Evolutionary conservation across 2,797 vertebrate species (phyloP).

Genomic region (Labroides dimidiatus): DNA sequence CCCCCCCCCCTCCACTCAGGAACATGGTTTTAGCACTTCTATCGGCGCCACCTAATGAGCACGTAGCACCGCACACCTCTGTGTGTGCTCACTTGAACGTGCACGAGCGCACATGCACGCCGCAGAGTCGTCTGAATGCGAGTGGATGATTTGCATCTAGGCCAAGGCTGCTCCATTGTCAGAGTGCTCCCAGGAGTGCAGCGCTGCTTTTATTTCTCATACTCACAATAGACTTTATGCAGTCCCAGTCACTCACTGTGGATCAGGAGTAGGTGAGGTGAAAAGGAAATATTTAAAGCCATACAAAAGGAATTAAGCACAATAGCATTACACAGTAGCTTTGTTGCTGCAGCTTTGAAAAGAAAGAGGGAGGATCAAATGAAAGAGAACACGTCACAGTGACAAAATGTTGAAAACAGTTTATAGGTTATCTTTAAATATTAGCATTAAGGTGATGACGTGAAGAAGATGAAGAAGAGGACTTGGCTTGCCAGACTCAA

Average conservation of each 20-base stretch:
- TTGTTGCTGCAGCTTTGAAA: slow-evolving; percentile 42
- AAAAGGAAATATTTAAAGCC: slow-evolving; percentile 57
- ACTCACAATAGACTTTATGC: slow-evolving; percentile 69
- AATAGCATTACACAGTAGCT: slow-evolving; percentile 53
- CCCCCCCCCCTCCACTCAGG: slow-evolving; percentile 36
- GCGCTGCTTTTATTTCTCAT: slow-evolving; percentile 71
- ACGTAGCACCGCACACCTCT: slow-evolving; percentile 37
- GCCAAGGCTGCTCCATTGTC: slow-evolving; percentile 81
- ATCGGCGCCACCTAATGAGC: slow-evolving; percentile 72
- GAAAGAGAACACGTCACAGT: slow-evolving; percentile 6
- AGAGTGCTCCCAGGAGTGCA: slow-evolving; percentile 66
- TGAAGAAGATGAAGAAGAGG: neutral
- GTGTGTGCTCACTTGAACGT: slow-evolving; percentile 11
- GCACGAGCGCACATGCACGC: slow-evolving; percentile 8
- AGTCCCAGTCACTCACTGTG: slow-evolving; percentile 53
- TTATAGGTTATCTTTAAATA: slow-evolving; percentile 10
- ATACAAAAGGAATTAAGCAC: slow-evolving; percentile 28
- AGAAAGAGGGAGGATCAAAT: neutral
- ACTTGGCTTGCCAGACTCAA: too few relatives aligned
- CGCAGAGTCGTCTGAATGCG: slow-evolving; percentile 50
- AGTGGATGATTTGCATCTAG: slow-evolving; percentile 79
- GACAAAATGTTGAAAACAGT: slow-evolving; percentile 12
- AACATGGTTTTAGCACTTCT: slow-evolving; percentile 60
- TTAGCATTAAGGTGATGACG: neutral
- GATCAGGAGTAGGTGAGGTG: slow-evolving; percentile 43